A percentile compares a stretch with the other conserved stretches of the same genome.
These are phyloP conservation scores for Melanostigma gelatinosum DNA, from an alignment of 2,113 vertebrate species.

Conservation along the genomic window DNA sequence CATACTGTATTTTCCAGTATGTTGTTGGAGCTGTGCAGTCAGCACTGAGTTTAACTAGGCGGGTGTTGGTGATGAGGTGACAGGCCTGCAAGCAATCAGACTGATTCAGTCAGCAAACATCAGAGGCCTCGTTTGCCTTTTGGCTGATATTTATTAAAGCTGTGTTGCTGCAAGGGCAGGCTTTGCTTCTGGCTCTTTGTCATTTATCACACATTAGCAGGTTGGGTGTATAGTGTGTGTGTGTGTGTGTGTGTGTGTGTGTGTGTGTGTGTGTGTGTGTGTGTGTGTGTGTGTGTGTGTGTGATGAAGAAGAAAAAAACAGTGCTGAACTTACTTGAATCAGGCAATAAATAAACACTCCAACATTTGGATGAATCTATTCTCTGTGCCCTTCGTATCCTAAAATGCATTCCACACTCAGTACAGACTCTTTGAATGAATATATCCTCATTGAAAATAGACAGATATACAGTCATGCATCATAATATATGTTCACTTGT, in stretches of 20 bases:
- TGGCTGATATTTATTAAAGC: constrained; percentile 45
- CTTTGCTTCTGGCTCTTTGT: constrained; percentile 56
- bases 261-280: constrained; percentile 49
- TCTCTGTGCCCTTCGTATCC: background rate
- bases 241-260: constrained; percentile 47
- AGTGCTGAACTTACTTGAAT: constrained; percentile 1
- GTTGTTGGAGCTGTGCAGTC: constrained; percentile 6
- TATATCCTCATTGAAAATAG: background rate
- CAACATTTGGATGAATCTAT: background rate
- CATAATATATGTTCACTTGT: background rate
- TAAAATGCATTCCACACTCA: background rate
- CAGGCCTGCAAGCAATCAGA: constrained; percentile 61
- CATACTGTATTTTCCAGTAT: background rate
- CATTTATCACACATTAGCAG: constrained; percentile 67
- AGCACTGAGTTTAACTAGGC: constrained; percentile 32
- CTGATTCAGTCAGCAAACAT: constrained; percentile 61
- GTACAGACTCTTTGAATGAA: background rate
- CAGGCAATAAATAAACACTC: constrained; percentile 30
- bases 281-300: constrained; percentile 46
- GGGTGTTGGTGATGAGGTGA: constrained; percentile 66
- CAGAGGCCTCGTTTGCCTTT: constrained; percentile 33
- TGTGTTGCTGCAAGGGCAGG: constrained; percentile 48
- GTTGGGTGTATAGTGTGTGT: constrained; percentile 37
- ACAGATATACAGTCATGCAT: constrained; percentile 1
- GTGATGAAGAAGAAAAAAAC: constrained; percentile 45